Evolutionary conservation across 2,797 vertebrate genomes (phyloP), one percentile per base, ranked within the genome.

Genomic region (Stomatorhinus walkeri): DNA sequence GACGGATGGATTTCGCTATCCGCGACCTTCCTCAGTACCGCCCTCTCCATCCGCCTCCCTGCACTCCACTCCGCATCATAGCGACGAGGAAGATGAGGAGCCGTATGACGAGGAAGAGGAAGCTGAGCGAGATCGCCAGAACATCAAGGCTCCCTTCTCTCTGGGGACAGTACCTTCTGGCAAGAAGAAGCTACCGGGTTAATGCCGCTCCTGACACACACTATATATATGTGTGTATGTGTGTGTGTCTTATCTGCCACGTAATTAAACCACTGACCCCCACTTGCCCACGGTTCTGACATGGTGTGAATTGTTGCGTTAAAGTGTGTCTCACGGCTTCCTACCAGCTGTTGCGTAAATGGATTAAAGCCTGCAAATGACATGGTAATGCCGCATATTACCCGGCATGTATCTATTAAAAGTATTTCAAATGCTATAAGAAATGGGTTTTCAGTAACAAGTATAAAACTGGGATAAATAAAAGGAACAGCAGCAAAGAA

Each of bases 1-100:
- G 98, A 96, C 96, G 0, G 96, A 98, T 88, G 97, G 98, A 16
- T 99, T 99, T 93, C 96, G 95, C 3, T 99, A 96, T 89, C 98
- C 98, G 1, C 95, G 96, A 5, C 98, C 98, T 8, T 94, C 96
- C 24, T 99, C 98, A 0, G 98, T 99, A 14, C 98, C 98, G 0
- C 97, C 98, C 0, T 99, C 98, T 0, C 98, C 98, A 12, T 95
- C 96, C 0, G 96, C 93, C 56, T 99, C 98, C 36, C 90, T 97
- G 91, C 95, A 95, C 92, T 99, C 98, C 90, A 98, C 96, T 76
- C 98, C 98, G 2, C 96, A 97, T 91, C 98, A 98, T 6, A 97
- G 98, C 3, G 96, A 95, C 3, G 96, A 91, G 51, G 97, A 94
- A 0, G 94, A 94, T 24, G 93, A 94, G 0, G 95, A 95, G 0